Conservation (phyloP, 2,888 invertebrate species). For the Xanthia icteritia region DNA sequence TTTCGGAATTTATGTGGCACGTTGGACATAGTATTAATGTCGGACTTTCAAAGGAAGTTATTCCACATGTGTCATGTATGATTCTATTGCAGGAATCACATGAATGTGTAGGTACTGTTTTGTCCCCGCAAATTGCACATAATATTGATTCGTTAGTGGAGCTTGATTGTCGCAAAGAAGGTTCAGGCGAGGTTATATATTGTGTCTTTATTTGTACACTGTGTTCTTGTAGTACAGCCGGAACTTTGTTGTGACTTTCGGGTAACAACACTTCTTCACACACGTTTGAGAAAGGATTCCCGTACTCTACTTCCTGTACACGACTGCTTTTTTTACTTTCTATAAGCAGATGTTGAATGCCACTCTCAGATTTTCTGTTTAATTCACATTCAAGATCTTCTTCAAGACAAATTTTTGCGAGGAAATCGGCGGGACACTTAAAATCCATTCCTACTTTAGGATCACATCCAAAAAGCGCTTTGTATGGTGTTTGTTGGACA, state of each 20-base stretch:
- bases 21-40: constrained; percentile 6
- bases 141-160: not conserved
- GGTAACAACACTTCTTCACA: not conserved
- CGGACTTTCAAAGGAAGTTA: not conserved
- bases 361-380: not conserved
- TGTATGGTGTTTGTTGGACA: constrained; percentile 33
- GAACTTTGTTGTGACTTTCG: not conserved
- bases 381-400: constrained; percentile 30
- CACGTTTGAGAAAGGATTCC: constrained; percentile 10
- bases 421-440: not conserved
- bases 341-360: not conserved
- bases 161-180: not conserved
- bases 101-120: not conserved
- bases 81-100: constrained; percentile 12
- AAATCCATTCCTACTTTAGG: constrained; percentile 19
- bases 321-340: not conserved
- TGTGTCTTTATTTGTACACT: constrained; percentile 13
- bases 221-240: not conserved
- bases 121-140: constrained; percentile 10
- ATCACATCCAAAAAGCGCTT: constrained; percentile 34
- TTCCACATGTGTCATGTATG: constrained; percentile 31
- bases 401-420: not conserved
- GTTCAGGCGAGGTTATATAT: no score
- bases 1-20: constrained; percentile 2
- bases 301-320: constrained; percentile 9